These are phyloP conservation scores for Cantharis nigra DNA, from an alignment of 2,888 invertebrate genomes.

Conservation along the genomic window DNA sequence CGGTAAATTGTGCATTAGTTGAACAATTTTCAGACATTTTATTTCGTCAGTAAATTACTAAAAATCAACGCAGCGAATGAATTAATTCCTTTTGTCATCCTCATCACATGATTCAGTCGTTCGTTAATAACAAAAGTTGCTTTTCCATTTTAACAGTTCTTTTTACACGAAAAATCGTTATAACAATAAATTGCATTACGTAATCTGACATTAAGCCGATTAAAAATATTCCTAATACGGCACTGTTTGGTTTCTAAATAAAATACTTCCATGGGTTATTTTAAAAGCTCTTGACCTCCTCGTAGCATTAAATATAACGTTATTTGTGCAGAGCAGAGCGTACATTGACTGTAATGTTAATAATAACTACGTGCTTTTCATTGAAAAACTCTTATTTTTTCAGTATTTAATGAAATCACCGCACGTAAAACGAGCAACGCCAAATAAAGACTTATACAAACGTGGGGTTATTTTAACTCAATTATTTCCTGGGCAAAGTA, in stretches of 20 bases:
- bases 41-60: not conserved
- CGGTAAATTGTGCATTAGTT: not conserved
- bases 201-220: not conserved
- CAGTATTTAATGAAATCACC: constrained; percentile 6
- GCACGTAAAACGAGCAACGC: constrained; percentile 3
- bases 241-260: not conserved
- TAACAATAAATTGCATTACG: not conserved
- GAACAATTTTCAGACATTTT: not conserved
- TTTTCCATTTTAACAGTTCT: not conserved
- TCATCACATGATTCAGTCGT: not conserved
- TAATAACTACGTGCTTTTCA: constrained; percentile 9
- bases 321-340: not conserved
- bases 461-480: not conserved
- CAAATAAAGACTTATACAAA: constrained; percentile 6
- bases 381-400: constrained; percentile 10
- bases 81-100: not conserved
- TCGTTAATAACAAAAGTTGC: not conserved
- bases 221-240: not conserved
- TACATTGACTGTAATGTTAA: constrained; percentile 12
- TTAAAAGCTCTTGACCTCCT: not conserved
- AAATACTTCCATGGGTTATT: not conserved
- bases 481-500: not conserved
- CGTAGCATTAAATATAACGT: constrained; percentile 5
- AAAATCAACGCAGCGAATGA: not conserved
- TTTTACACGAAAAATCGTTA: not conserved